phyloP scores from a whole-genome alignment of 1,140 invertebrate species.

The Diabrotica virgifera region DNA sequence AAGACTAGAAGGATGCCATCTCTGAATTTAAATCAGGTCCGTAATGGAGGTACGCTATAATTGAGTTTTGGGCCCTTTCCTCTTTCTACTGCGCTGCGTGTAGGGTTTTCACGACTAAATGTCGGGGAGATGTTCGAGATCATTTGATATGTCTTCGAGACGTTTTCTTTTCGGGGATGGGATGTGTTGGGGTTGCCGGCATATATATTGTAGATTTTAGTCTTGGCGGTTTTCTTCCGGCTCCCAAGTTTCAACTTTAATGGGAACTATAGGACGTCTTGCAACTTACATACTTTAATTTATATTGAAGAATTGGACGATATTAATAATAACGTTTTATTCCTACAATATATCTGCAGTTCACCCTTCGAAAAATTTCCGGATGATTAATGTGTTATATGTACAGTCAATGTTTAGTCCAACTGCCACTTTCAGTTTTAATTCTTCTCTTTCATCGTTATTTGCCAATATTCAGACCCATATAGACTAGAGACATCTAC shows the following conservation, averaged over 20 bases:
- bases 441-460: no score
- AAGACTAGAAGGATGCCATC: conserved; percentile 1
- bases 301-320: no score
- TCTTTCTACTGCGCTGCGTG: not conserved
- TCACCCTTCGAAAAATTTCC: no score
- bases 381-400: no score
- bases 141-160: conserved; percentile 14
- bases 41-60: conserved; percentile 19
- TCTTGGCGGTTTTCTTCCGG: not conserved
- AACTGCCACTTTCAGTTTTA: no score
- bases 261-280: not conserved
- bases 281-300: not conserved
- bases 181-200: not conserved
- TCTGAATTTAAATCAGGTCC: conserved; percentile 22
- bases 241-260: not conserved
- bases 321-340: no score
- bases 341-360: no score
- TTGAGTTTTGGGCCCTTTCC: conserved; percentile 19
- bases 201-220: not conserved
- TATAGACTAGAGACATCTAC: no score
- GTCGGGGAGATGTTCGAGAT: conserved; percentile 14
- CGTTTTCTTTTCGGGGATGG: not conserved
- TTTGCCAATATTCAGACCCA: no score
- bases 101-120: conserved; percentile 18
- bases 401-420: no score